Evolutionary conservation across 2,113 vertebrate species (phyloP).

Genomic region (Acinonyx jubatus): DNA sequence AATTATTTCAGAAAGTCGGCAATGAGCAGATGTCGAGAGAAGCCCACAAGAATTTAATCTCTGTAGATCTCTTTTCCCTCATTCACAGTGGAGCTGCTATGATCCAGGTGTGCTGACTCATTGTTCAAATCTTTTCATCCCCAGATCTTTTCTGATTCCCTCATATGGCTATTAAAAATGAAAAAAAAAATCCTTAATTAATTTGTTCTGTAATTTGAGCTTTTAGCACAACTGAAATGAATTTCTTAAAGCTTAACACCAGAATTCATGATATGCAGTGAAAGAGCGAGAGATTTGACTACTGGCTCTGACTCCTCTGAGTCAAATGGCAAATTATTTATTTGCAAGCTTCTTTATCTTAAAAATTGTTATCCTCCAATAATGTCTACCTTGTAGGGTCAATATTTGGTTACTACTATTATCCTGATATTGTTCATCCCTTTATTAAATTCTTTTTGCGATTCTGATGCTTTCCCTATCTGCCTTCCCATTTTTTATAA

Average conservation of each 20-base stretch:
- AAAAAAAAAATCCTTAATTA: not conserved
- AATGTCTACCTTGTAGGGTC: not conserved
- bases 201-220: not conserved
- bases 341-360: not conserved
- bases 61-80: not conserved
- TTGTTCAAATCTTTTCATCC: not conserved
- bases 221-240: not conserved
- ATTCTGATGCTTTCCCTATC: not conserved
- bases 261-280: not conserved
- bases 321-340: not conserved
- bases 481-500: not conserved
- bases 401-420: not conserved
- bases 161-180: not conserved
- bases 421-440: not conserved
- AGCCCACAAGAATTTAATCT: not conserved
- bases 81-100: not conserved
- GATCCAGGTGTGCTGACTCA: not conserved
- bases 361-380: not conserved
- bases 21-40: not conserved
- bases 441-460: not conserved
- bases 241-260: not conserved
- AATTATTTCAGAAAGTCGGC: constrained; percentile 2
- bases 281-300: not conserved
- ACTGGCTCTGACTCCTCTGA: not conserved
- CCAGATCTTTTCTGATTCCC: not conserved